These are phyloP conservation scores for Riparia riparia DNA, from an alignment of 2,113 vertebrate genomes.

Conservation along the genomic window DNA sequence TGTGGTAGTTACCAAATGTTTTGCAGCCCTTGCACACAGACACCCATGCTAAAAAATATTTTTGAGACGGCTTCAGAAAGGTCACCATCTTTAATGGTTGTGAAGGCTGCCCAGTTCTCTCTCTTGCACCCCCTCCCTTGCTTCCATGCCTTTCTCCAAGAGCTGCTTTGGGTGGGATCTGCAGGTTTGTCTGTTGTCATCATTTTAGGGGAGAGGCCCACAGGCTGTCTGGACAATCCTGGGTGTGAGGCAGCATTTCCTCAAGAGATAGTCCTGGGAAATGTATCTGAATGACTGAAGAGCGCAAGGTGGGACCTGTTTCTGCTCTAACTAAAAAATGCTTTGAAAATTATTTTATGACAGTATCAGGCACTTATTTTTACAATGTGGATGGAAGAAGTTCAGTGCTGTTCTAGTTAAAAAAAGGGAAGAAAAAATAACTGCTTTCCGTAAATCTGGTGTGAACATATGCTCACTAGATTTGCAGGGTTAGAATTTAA, in stretches of 20 bases:
- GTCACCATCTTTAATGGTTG: fast-evolving
- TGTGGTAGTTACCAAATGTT: not conserved
- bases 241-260: not conserved
- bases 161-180: not conserved
- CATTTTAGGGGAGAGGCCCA: fast-evolving
- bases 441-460: slow-evolving; percentile 9
- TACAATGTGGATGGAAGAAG: not conserved
- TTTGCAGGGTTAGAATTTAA: slow-evolving; percentile 14
- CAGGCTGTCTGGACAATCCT: not conserved
- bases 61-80: fast-evolving
- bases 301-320: not conserved
- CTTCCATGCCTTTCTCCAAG: not conserved
- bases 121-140: not conserved
- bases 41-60: not conserved
- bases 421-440: slow-evolving; percentile 31
- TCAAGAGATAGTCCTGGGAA: not conserved
- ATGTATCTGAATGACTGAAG: not conserved
- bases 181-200: not conserved
- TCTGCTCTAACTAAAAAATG: not conserved
- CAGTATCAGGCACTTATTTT: not conserved
- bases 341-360: not conserved
- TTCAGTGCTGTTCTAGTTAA: slow-evolving; percentile 1
- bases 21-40: not conserved
- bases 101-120: not conserved
- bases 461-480: slow-evolving; percentile 17